Evolutionary conservation across 2,113 vertebrate species (phyloP).

Genomic region (Cercopithecus mona): DNA sequence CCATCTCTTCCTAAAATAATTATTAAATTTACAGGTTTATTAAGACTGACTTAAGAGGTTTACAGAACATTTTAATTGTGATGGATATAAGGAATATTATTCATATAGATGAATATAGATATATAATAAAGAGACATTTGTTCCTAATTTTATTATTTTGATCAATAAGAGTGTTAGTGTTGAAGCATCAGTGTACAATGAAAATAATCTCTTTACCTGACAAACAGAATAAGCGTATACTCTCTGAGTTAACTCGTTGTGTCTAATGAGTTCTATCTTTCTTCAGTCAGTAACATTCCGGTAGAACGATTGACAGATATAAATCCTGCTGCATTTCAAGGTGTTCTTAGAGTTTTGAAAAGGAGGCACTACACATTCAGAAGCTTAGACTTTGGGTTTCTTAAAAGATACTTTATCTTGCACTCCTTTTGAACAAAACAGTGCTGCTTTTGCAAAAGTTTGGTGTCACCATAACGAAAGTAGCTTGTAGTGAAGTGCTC

Average conservation of each 20-base stretch:
- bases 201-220: neutral
- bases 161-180: neutral
- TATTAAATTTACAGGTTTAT: neutral
- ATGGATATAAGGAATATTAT: neutral
- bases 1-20: neutral
- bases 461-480: neutral
- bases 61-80: neutral
- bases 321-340: neutral
- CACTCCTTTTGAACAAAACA: neutral
- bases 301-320: neutral
- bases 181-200: neutral
- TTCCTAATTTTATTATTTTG: neutral
- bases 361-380: neutral
- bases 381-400: neutral
- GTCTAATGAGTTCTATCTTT: neutral
- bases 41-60: neutral
- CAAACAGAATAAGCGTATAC: neutral
- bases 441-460: neutral
- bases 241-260: neutral
- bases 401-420: slow-evolving; percentile 7
- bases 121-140: too few relatives aligned
- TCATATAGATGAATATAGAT: neutral
- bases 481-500: neutral
- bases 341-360: neutral
- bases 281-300: neutral